Percentiles rank a stretch among this genome's conserved stretches.
Conservation (phyloP, 2,797 vertebrate genomes). For the Hybognathus amarus region DNA sequence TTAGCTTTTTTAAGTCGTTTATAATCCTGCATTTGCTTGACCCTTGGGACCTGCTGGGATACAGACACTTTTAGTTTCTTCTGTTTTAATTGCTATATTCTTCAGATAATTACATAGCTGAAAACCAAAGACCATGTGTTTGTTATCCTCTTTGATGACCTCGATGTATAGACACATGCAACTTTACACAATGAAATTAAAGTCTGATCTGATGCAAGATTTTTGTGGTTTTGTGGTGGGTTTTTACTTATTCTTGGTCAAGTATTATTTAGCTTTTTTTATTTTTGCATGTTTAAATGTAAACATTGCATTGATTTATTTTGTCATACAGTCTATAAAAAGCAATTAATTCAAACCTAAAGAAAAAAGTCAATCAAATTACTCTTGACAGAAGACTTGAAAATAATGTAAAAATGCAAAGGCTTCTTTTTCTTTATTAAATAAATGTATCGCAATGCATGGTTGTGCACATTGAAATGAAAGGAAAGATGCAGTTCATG, state of each 20-base stretch:
- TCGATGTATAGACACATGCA: slow-evolving; percentile 59
- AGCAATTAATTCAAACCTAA: not conserved
- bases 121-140: slow-evolving; percentile 65
- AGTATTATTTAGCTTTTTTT: not conserved
- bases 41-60: slow-evolving; percentile 48
- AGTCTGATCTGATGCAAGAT: slow-evolving; percentile 56
- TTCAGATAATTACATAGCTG: slow-evolving; percentile 66
- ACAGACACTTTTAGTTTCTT: slow-evolving; percentile 33
- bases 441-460: not conserved
- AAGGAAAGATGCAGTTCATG: not conserved
- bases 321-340: not conserved
- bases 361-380: no score
- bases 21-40: slow-evolving; percentile 42
- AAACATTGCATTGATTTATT: not conserved
- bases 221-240: not conserved
- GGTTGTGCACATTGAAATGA: not conserved
- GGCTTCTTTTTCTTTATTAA: not conserved
- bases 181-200: slow-evolving; percentile 62
- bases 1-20: slow-evolving; percentile 31
- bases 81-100: slow-evolving; percentile 46
- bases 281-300: not conserved
- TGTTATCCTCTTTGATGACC: slow-evolving; percentile 53
- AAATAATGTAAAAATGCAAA: not conserved
- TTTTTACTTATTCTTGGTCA: not conserved
- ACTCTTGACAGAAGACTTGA: not conserved